These are phyloP conservation scores for Leptinotarsa peninsularis DNA, from an alignment of 2,888 invertebrate genomes.

Conservation along the genomic window DNA sequence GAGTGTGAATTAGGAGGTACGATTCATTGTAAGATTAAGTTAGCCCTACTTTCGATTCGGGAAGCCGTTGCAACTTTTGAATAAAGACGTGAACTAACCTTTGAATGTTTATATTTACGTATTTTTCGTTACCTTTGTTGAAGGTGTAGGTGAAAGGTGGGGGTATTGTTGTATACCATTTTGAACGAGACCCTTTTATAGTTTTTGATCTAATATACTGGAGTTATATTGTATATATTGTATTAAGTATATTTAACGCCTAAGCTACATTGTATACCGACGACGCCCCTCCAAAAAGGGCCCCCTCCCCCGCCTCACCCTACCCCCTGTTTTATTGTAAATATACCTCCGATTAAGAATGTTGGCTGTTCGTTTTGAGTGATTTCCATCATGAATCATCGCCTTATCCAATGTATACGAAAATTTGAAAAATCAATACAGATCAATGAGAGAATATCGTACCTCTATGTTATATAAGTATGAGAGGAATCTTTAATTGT, in stretches of 20 bases:
- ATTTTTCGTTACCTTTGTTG: constrained; percentile 59
- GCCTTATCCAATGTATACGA: constrained; percentile 82
- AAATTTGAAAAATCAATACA: constrained; percentile 61
- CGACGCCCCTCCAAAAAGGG: constrained; percentile 39
- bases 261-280: constrained; percentile 55
- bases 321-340: constrained; percentile 54
- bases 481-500: constrained; percentile 67
- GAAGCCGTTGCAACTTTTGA: constrained; percentile 21
- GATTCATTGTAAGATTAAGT: neutral
- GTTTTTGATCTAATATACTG: constrained; percentile 60
- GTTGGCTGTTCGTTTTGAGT: constrained; percentile 68
- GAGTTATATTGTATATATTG: constrained; percentile 57
- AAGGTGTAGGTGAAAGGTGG: constrained; percentile 52
- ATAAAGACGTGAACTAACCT: constrained; percentile 25
- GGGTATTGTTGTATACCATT: constrained; percentile 57
- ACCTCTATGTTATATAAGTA: constrained; percentile 66
- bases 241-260: constrained; percentile 56
- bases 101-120: constrained; percentile 51
- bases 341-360: constrained; percentile 66
- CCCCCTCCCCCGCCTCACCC: constrained; percentile 39
- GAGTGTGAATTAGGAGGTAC: neutral
- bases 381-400: constrained; percentile 69
- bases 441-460: constrained; percentile 65
- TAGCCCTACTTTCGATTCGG: neutral
- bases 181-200: constrained; percentile 57